These are phyloP conservation scores for Colletes gigas DNA, from an alignment of 1,140 invertebrate species.

Conservation along the genomic window DNA sequence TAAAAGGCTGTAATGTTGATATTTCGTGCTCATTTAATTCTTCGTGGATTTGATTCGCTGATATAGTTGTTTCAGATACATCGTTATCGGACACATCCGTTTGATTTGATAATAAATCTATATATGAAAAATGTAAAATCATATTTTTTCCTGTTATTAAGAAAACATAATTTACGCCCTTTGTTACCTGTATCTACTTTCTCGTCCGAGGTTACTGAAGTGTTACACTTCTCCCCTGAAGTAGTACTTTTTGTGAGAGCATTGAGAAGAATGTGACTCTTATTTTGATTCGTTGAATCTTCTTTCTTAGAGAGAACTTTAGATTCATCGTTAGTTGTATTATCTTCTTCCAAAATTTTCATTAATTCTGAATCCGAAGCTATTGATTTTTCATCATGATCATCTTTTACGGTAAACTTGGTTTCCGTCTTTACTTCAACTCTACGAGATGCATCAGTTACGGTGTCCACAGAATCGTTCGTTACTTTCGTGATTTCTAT, in stretches of 20 bases:
- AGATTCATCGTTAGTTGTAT: slow-evolving; percentile 70
- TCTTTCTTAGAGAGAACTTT: slow-evolving; percentile 68
- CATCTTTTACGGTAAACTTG: slow-evolving; percentile 64
- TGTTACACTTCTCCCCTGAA: slow-evolving; percentile 49
- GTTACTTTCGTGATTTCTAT: slow-evolving; percentile 70
- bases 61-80: slow-evolving; percentile 8
- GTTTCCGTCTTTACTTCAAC: slow-evolving; percentile 65
- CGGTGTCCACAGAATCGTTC: slow-evolving; percentile 44
- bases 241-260: slow-evolving; percentile 68
- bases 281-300: slow-evolving; percentile 56
- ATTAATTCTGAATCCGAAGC: slow-evolving; percentile 77
- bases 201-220: slow-evolving; percentile 24
- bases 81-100: slow-evolving; percentile 33
- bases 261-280: slow-evolving; percentile 70
- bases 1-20: slow-evolving; percentile 70
- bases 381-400: slow-evolving; percentile 75
- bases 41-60: slow-evolving; percentile 22
- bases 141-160: not conserved
- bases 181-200: slow-evolving; percentile 49
- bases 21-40: slow-evolving; percentile 52
- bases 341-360: slow-evolving; percentile 80
- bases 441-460: slow-evolving; percentile 49
- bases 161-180: not conserved
- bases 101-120: slow-evolving; percentile 29
- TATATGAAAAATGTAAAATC: not conserved